A percentile compares a stretch with the other conserved stretches of the same genome.
Evolutionary conservation across 2,888 invertebrate species (phyloP).

Genomic region (Melangyna quadrimaculata): DNA sequence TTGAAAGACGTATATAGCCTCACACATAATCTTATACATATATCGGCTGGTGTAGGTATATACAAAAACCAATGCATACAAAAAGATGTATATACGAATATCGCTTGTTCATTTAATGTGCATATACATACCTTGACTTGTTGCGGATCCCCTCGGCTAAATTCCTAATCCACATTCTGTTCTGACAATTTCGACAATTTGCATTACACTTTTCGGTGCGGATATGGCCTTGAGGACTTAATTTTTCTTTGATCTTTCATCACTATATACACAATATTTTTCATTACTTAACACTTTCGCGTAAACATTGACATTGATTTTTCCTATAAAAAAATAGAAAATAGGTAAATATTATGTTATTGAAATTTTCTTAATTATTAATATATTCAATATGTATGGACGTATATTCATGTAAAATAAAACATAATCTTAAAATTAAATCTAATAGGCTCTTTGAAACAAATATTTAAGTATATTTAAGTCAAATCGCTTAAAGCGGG

Average conservation of each 20-base stretch:
- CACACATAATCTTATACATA: not conserved
- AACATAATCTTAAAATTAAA: too few species aligned
- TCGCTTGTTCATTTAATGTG: conserved; percentile 33
- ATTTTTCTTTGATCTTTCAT: conserved; percentile 69
- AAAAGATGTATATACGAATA: not conserved
- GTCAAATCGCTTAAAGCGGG: too few species aligned
- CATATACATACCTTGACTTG: conserved; percentile 68
- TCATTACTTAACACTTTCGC: conserved; percentile 40
- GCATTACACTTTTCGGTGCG: conserved; percentile 67
- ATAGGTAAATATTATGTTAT: not conserved
- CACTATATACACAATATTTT: conserved; percentile 53
- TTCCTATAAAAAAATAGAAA: conserved; percentile 28
- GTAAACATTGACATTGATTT: conserved; percentile 30
- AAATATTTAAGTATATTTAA: too few species aligned
- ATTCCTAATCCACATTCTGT: conserved; percentile 71
- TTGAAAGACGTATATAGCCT: not conserved
- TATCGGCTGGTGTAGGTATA: too few species aligned
- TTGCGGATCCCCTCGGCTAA: conserved; percentile 72
- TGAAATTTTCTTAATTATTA: not conserved
- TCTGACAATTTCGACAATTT: conserved; percentile 69
- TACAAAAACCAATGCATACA: not conserved
- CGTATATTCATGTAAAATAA: too few species aligned
- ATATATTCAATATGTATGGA: not conserved
- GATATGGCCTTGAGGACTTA: conserved; percentile 57
- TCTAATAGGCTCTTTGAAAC: too few species aligned